phyloP scores from a whole-genome alignment of 1,140 invertebrate genomes.

The Dinoponera quadriceps region DNA sequence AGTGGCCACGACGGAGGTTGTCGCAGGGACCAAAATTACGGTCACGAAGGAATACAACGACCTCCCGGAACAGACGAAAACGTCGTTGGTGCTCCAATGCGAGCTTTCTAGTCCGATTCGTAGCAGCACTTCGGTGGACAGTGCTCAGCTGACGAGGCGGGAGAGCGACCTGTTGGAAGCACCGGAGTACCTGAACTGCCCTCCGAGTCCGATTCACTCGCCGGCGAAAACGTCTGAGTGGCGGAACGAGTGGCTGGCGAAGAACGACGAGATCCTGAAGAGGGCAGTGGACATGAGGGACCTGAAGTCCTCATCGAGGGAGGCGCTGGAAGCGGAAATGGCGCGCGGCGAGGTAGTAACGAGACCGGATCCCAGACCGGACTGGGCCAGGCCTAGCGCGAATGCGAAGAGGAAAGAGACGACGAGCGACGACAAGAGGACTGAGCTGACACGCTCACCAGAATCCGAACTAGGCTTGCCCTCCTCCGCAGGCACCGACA shows the following conservation, averaged over 20 bases:
- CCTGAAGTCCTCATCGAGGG: conserved; percentile 68
- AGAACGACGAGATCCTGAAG: conserved; percentile 82
- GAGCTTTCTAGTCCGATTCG: conserved; percentile 71
- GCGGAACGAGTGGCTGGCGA: conserved; percentile 82
- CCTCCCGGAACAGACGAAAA: conserved; percentile 71
- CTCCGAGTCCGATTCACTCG: conserved; percentile 74
- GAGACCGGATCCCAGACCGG: conserved; percentile 77
- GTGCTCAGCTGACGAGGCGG: conserved; percentile 67
- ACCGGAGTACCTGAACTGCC: conserved; percentile 78
- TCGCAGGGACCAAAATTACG: conserved; percentile 52
- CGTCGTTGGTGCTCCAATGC: conserved; percentile 31
- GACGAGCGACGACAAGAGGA: conserved; percentile 69
- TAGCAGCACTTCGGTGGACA: conserved; percentile 77
- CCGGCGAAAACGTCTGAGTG: conserved; percentile 83
- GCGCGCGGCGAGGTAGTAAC: conserved; percentile 66
- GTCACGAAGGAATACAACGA: conserved; percentile 63
- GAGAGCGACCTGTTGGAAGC: conserved; percentile 73
- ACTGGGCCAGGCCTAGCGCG: conserved; percentile 80
- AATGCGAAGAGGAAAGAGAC: conserved; percentile 78
- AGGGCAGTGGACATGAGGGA: conserved; percentile 76
- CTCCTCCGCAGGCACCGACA: conserved; percentile 80
- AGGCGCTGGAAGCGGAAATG: conserved; percentile 63
- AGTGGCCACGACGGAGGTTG: neutral
- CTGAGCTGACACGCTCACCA: conserved; percentile 73
- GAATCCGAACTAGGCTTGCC: conserved; percentile 80